Evolutionary conservation across 2,113 vertebrate genomes (phyloP), one percentile per base, ranked within the genome.

Genomic region (Actinemys pallida): DNA sequence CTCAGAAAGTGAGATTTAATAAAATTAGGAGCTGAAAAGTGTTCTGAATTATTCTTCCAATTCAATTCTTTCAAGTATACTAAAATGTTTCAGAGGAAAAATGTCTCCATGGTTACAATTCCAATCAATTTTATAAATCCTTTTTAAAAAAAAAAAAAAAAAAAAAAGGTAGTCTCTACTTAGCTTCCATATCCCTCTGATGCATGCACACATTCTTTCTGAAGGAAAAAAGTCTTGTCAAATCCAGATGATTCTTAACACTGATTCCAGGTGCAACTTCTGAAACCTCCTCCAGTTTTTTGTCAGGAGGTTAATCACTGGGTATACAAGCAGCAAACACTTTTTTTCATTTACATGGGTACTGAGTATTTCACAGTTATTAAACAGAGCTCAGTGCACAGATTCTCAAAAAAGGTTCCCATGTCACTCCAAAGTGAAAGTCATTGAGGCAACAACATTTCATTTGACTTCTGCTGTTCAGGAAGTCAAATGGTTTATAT

Each of bases 51-150:
- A 96, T 93, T 97, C 96, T 88, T 95, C 91, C 95, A 93, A 97
- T 96, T 98, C 97, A 97, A 95, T 96, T 96, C 96, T 98, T 98
- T 98, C 98, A 98, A 98, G 98, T 98, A 98, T 98, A 98, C 98
- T 98, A 98, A 98, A 98, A 98, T 0, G 82, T 89, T 98, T 97
- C 96, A 97, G 97, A 97, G 97, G 97, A 98, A 98, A 98, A 98
- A 97, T 87, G 97, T 97, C 96, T 98, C 96, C 97, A 96, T 84
- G 94, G 97, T 98, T 98, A 96, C 94, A 97, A 95, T 93, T 97
- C 95, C 96, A 98, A 97, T 96, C 93, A 96, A 92, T 94, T 96
- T 97, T 98, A 98, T 95, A 98, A 98, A 98, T 97, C 93, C 94
- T 96, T 98, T 47, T n/a, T n/a, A n/a, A n/a, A n/a, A n/a, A n/a